A percentile compares a stretch with the other conserved stretches of the same genome.
Conservation (phyloP, 2,888 invertebrate species). For the Melanotus villosus region DNA sequence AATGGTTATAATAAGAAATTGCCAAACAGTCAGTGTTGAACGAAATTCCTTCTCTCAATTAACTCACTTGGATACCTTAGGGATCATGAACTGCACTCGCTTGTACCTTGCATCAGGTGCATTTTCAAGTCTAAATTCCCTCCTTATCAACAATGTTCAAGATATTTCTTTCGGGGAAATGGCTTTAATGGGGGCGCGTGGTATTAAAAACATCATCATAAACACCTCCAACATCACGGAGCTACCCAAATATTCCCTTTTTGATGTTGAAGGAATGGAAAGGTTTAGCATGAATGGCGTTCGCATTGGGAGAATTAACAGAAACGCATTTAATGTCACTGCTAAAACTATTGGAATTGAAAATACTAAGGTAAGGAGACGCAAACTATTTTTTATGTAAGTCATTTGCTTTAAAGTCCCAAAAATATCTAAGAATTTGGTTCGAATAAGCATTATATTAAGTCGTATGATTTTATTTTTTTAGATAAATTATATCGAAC, state of each 20-base stretch:
- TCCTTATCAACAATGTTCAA: constrained; percentile 36
- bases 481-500: constrained; percentile 29
- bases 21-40: constrained; percentile 29
- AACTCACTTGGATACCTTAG: constrained; percentile 24
- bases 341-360: constrained; percentile 21
- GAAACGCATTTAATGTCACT: constrained; percentile 26
- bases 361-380: constrained; percentile 21
- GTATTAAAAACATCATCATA: constrained; percentile 33
- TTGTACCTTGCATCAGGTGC: constrained; percentile 32
- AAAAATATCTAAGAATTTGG: too few species aligned
- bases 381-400: too few species aligned
- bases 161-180: constrained; percentile 35
- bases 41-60: constrained; percentile 36
- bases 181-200: constrained; percentile 41
- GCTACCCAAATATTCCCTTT: constrained; percentile 27
- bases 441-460: too few species aligned
- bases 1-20: constrained; percentile 34
- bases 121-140: constrained; percentile 33
- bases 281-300: constrained; percentile 20
- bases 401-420: too few species aligned
- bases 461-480: too few species aligned
- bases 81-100: constrained; percentile 27
- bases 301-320: constrained; percentile 24
- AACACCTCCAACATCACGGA: constrained; percentile 31
- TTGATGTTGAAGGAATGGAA: constrained; percentile 30